Conservation (phyloP, 2,113 vertebrate genomes). For the Scalopus aquaticus region DNA sequence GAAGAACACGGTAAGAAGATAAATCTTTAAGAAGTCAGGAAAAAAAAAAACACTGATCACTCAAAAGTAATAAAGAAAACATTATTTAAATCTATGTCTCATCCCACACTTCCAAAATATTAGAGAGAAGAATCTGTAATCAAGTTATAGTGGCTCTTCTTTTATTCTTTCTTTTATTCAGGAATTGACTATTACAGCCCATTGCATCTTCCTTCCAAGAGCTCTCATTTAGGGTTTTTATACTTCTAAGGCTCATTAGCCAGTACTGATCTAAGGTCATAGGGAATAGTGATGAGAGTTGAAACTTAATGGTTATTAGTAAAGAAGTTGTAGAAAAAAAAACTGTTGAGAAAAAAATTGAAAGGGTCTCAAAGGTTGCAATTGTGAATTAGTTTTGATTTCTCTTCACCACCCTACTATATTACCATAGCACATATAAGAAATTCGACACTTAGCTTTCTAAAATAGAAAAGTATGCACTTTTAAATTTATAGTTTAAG, state of each 20-base stretch:
- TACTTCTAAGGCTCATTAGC: conserved; percentile 1
- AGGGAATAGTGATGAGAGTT: background rate
- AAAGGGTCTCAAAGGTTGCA: background rate
- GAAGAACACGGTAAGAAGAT: background rate
- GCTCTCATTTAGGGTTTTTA: background rate
- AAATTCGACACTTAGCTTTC: background rate
- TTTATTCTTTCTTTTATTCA: background rate
- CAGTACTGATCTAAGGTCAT: background rate
- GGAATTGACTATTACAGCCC: background rate
- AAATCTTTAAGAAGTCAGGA: conserved; percentile 44
- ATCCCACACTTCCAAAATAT: background rate
- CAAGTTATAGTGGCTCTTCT: background rate
- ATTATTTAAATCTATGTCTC: conserved; percentile 9
- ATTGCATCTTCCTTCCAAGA: background rate
- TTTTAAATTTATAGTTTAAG: background rate
- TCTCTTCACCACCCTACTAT: background rate
- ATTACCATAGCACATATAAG: background rate
- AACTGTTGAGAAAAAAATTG: background rate
- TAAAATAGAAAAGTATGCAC: background rate
- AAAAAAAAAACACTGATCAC: background rate
- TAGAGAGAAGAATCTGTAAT: background rate
- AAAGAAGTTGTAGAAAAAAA: background rate
- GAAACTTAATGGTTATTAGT: background rate
- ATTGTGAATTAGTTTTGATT: conserved; percentile 13
- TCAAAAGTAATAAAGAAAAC: background rate